These are phyloP conservation scores for Hyles euphorbiae DNA, from an alignment of 1,140 invertebrate species.

Conservation along the genomic window DNA sequence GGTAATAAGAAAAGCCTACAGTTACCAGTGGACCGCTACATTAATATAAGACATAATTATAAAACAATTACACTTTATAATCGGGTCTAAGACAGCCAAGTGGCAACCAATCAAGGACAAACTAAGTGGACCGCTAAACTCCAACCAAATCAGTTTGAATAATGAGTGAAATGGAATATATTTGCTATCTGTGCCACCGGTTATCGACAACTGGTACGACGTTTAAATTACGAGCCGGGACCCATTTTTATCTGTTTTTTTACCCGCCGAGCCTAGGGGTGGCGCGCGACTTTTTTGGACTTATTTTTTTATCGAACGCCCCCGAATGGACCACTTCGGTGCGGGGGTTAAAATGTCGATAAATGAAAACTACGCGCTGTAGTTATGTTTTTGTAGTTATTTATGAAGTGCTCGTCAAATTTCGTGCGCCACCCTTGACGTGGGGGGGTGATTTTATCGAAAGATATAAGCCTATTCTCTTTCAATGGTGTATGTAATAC, in stretches of 20 bases:
- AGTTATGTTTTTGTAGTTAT: conserved; percentile 8
- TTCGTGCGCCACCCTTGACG: neutral
- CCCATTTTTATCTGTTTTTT: conserved; percentile 69
- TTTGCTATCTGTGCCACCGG: conserved; percentile 30
- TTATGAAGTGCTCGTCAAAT: conserved; percentile 4
- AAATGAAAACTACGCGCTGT: conserved; percentile 30
- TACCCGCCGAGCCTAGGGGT: conserved; percentile 61
- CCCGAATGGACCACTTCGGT: conserved; percentile 52
- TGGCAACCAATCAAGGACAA: neutral
- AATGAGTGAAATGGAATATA: conserved; percentile 3
- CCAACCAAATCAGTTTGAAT: too few relatives aligned
- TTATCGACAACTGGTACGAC: conserved; percentile 63
- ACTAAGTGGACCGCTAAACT: too few relatives aligned
- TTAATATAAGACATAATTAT: too few relatives aligned
- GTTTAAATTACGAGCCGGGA: conserved; percentile 70
- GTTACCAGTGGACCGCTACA: too few relatives aligned
- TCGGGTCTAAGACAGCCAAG: too few relatives aligned
- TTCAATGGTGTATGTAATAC: too few relatives aligned
- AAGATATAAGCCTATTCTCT: too few relatives aligned
- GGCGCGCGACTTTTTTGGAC: conserved; percentile 58
- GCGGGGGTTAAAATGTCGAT: conserved; percentile 55
- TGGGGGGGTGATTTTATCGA: neutral
- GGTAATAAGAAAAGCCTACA: too few relatives aligned
- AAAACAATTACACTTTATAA: too few relatives aligned
- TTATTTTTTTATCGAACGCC: conserved; percentile 68